Percentiles rank a stretch among this genome's conserved stretches.
phyloP scores from a whole-genome alignment of 2,888 invertebrate genomes.

The Hartigia nigra region DNA sequence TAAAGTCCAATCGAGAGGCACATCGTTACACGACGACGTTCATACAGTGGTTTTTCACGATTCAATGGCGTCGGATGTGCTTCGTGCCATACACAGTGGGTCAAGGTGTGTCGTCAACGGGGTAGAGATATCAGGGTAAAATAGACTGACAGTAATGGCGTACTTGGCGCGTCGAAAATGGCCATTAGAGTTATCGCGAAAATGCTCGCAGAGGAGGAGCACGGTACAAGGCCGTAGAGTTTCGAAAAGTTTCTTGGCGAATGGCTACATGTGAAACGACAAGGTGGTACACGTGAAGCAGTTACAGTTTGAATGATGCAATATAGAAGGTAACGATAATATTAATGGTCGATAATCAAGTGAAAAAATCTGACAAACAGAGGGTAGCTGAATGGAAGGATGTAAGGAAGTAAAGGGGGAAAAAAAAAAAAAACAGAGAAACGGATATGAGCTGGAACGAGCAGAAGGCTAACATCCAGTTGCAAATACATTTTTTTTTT shows the following conservation, averaged over 20 bases:
- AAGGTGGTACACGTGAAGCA: neutral
- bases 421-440: neutral
- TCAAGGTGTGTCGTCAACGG: constrained; percentile 33
- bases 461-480: neutral
- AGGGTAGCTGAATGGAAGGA: neutral
- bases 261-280: neutral
- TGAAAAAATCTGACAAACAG: neutral
- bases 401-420: too few species aligned
- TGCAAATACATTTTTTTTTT: neutral
- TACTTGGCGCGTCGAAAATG: constrained; percentile 45
- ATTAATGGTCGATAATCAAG: neutral
- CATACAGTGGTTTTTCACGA: neutral
- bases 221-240: neutral
- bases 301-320: neutral
- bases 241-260: neutral
- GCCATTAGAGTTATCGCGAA: constrained; percentile 55
- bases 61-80: neutral
- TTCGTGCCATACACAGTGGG: constrained; percentile 20
- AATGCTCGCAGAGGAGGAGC: constrained; percentile 38
- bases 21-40: neutral
- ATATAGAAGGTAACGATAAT: neutral
- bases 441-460: neutral
- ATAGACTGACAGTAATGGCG: constrained; percentile 51
- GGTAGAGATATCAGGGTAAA: constrained; percentile 43
- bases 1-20: neutral